Evolutionary conservation across 2,797 vertebrate species (phyloP), one percentile per base, ranked within the genome.

Genomic region (Taenioides sp.): DNA sequence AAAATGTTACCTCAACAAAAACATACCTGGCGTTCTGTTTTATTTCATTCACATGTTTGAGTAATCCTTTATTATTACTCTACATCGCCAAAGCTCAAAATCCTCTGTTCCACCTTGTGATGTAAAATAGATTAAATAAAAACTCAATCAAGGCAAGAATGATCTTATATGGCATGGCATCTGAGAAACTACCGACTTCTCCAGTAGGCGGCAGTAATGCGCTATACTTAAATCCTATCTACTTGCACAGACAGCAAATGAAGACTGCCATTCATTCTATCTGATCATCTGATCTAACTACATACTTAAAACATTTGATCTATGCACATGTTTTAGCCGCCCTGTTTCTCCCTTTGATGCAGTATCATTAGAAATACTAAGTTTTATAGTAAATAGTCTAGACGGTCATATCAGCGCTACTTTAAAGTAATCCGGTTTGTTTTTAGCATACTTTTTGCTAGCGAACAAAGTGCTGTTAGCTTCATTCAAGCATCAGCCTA

Each of bases 201-300:
- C 80, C 84, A 61, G 59, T 54, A 76, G 82, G 60, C 25, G 84
- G 80, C 76, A 0, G 74, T 77, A 76, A 31, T 74, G 66, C 3
- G 60, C 27, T 9, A 60, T 18, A 2, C 49, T 18, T 60, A 28
- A 17, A 34, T 22, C 3, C 0, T 0, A 28, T 12, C 9, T 1
- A 0, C 28, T 37, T 12, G 0, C 3, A 0, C 11, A 27, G 14
- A 12, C 9, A 43, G 0, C 16, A 40, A 65, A 73, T 12, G 47
- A 22, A 79, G 70, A 69, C 22, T 14, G 17, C 52, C 16, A 12
- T 55, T 67, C 50, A 58, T 69, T n/a, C 6, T 7, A 54, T 47
- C 20, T 22, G 7, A 10, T 22, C 20, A 54, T 2, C 20, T 17
- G 12, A 47, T 47, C 43, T 47, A 47, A 17, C 14, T 16, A 16